Evolutionary conservation across 2,888 invertebrate genomes (phyloP).

Genomic region (Neuroscelio doddi): DNA sequence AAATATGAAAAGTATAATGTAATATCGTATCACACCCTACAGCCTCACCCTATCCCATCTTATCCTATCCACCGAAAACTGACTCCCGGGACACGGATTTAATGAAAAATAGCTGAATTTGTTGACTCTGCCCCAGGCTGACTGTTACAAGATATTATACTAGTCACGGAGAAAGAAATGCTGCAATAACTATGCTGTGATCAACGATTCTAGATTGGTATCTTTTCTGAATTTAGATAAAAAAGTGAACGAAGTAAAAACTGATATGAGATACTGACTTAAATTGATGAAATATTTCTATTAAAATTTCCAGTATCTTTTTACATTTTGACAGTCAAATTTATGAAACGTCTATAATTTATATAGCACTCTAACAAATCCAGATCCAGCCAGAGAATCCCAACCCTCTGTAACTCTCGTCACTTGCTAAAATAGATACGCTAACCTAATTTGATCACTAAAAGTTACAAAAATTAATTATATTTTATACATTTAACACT

Average conservation of each 20-base stretch:
- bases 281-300: too few relatives aligned
- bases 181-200: conserved; percentile 13
- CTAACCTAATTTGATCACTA: too few relatives aligned
- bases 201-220: conserved; percentile 15
- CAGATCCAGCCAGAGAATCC: too few relatives aligned
- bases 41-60: conserved; percentile 11
- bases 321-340: too few relatives aligned
- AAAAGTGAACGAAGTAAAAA: background rate
- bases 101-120: conserved; percentile 68
- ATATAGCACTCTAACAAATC: too few relatives aligned
- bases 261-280: too few relatives aligned
- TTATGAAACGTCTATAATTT: too few relatives aligned
- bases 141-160: conserved; percentile 12
- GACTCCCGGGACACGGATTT: conserved; percentile 62
- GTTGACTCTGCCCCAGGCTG: conserved; percentile 53
- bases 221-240: conserved; percentile 2
- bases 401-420: too few relatives aligned
- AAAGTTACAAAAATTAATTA: too few relatives aligned
- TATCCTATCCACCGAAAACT: conserved; percentile 27
- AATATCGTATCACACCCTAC: conserved; percentile 57
- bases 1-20: conserved; percentile 59
- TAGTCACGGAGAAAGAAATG: conserved; percentile 13
- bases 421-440: too few relatives aligned
- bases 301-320: too few relatives aligned
- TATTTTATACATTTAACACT: too few relatives aligned